A percentile compares a stretch with the other conserved stretches of the same genome.
Conservation (phyloP, 2,797 vertebrate genomes). For the Lerista edwardsae region DNA sequence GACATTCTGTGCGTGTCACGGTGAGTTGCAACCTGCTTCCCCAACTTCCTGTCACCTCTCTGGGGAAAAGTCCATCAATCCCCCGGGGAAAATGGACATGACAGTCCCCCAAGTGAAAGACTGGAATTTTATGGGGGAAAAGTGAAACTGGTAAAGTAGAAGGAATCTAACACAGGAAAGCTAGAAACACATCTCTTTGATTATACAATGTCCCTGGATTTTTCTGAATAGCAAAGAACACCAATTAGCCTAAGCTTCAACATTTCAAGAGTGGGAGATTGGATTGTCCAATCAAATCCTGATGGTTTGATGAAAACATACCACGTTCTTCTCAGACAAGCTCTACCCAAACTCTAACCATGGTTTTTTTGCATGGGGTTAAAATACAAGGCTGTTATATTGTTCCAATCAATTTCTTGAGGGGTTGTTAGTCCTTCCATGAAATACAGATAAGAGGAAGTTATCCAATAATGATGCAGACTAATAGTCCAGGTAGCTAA, state of each 20-base stretch:
- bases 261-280: not conserved
- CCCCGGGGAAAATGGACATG: no score
- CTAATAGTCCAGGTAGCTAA: no score
- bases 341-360: not conserved
- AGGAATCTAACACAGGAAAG: not conserved
- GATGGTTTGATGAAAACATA: not conserved
- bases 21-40: no score
- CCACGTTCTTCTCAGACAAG: not conserved
- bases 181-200: not conserved
- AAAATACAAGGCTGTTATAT: not conserved
- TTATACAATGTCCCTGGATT: not conserved
- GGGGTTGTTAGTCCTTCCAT: not conserved
- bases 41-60: no score
- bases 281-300: not conserved
- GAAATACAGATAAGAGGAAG: not conserved
- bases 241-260: not conserved
- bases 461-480: no score
- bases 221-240: not conserved
- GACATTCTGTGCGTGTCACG: no score
- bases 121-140: not conserved
- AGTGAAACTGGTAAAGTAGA: not conserved
- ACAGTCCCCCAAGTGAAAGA: not conserved
- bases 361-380: not conserved
- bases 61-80: no score
- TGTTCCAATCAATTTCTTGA: not conserved